Evolutionary conservation across 2,113 vertebrate genomes (phyloP).

Genomic region (Paracanthobrama guichenoti): DNA sequence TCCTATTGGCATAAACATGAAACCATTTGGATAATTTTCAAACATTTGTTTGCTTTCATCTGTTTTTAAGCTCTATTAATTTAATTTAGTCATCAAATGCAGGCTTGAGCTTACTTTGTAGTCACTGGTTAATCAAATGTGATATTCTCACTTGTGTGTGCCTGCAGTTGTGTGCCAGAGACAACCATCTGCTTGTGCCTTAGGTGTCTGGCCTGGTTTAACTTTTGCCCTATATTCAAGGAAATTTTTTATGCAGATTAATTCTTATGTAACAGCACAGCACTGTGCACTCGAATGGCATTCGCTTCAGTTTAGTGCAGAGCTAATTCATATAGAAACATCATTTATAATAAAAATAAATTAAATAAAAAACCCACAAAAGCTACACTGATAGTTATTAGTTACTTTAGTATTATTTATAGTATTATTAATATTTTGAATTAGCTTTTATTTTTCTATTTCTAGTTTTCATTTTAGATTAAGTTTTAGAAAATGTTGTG

Average conservation of each 20-base stretch:
- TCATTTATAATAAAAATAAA: background rate
- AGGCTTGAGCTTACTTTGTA: background rate
- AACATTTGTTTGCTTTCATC: conserved; percentile 9
- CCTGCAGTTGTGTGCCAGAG: conserved; percentile 37
- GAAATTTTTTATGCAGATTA: conserved; percentile 40
- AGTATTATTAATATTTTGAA: background rate
- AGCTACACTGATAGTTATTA: background rate
- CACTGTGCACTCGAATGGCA: background rate
- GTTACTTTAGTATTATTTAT: background rate
- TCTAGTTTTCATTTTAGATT: background rate
- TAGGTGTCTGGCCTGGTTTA: conserved; percentile 43
- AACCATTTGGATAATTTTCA: conserved; percentile 10
- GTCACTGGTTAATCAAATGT: conserved; percentile 7
- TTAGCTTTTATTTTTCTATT: background rate
- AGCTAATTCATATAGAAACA: background rate
- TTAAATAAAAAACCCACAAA: no score
- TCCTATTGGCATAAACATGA: conserved; percentile 9
- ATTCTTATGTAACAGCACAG: conserved; percentile 42
- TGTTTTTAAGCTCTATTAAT: conserved; percentile 1
- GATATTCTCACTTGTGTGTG: conserved; percentile 33
- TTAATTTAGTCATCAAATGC: background rate
- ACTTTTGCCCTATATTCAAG: conserved; percentile 50
- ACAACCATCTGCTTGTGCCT: conserved; percentile 35
- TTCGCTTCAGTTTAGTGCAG: conserved; percentile 16
- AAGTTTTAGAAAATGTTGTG: background rate